phyloP scores from a whole-genome alignment of 1,140 invertebrate species.

The Drosophila athabasca region DNA sequence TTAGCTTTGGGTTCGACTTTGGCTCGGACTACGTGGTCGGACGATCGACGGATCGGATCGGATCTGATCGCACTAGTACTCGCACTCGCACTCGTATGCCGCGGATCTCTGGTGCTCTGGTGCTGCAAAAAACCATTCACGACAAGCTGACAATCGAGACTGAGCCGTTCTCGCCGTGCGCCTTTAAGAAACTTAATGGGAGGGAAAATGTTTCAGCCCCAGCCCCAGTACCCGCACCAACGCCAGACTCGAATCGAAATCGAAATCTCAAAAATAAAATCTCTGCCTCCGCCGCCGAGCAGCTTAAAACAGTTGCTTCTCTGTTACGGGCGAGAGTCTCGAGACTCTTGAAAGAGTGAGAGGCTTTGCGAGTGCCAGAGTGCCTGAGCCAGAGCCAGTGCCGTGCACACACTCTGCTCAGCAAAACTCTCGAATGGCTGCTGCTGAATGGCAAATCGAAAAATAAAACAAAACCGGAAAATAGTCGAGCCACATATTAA shows the following conservation, averaged over 20 bases:
- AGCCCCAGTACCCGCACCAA: slow-evolving; percentile 21
- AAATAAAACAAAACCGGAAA: slow-evolving; percentile 80
- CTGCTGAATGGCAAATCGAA: slow-evolving; percentile 70
- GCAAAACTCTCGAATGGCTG: slow-evolving; percentile 48
- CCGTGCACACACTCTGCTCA: slow-evolving; percentile 9
- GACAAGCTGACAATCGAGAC: slow-evolving; percentile 80
- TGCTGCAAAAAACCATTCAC: slow-evolving; percentile 71
- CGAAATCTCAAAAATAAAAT: slow-evolving; percentile 36
- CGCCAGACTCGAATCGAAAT: slow-evolving; percentile 37
- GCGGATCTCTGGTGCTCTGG: slow-evolving; percentile 64
- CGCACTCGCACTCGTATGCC: slow-evolving; percentile 4
- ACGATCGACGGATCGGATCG: slow-evolving; percentile 2
- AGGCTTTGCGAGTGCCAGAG: slow-evolving; percentile 1
- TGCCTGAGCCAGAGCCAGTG: slow-evolving; percentile 53
- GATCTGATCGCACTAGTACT: neutral
- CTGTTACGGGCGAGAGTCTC: slow-evolving; percentile 25
- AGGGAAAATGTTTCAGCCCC: slow-evolving; percentile 72
- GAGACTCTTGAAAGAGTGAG: slow-evolving; percentile 10
- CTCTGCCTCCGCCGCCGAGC: slow-evolving; percentile 9
- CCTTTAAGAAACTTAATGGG: slow-evolving; percentile 79
- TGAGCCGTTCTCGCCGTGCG: slow-evolving; percentile 78
- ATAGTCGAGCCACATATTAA: slow-evolving; percentile 22
- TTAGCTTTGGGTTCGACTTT: neutral
- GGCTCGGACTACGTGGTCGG: slow-evolving; percentile 3
- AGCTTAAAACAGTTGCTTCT: slow-evolving; percentile 50